Evolutionary conservation across 2,888 invertebrate genomes (phyloP).

Genomic region (Trichopoda pennipes): DNA sequence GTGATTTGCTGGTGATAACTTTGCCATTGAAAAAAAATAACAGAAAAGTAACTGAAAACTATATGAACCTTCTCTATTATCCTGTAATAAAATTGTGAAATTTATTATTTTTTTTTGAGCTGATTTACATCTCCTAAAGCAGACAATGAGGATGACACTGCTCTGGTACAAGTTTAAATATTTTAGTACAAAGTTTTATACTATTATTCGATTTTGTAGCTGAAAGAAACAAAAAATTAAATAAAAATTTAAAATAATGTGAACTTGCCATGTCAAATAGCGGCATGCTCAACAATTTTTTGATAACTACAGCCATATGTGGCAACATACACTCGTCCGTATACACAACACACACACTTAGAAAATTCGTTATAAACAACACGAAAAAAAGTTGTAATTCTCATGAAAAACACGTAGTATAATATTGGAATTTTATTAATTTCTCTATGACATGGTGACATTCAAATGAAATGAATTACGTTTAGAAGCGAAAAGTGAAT

Average conservation of each 20-base stretch:
- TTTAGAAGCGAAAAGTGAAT: conserved; percentile 10
- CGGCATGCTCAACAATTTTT: neutral
- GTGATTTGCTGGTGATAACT: too few relatives aligned
- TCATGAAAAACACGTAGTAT: conserved; percentile 43
- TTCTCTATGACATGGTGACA: conserved; percentile 54
- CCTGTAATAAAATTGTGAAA: too few relatives aligned
- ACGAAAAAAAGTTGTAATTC: conserved; percentile 9
- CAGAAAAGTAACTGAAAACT: too few relatives aligned
- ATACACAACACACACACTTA: neutral
- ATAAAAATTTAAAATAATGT: neutral
- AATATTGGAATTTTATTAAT: conserved; percentile 56
- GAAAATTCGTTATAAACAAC: neutral
- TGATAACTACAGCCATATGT: neutral
- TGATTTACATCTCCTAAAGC: neutral
- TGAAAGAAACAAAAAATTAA: neutral
- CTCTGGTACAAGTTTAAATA: neutral
- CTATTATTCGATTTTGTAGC: neutral
- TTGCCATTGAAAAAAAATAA: too few relatives aligned
- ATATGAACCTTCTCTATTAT: too few relatives aligned
- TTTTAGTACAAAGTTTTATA: neutral
- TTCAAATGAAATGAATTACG: conserved; percentile 34
- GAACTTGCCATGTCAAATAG: neutral
- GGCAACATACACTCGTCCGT: neutral
- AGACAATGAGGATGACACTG: neutral
- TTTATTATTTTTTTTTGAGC: too few relatives aligned